Conservation (phyloP, 2,888 invertebrate genomes). For the Drosophila anomalata region DNA sequence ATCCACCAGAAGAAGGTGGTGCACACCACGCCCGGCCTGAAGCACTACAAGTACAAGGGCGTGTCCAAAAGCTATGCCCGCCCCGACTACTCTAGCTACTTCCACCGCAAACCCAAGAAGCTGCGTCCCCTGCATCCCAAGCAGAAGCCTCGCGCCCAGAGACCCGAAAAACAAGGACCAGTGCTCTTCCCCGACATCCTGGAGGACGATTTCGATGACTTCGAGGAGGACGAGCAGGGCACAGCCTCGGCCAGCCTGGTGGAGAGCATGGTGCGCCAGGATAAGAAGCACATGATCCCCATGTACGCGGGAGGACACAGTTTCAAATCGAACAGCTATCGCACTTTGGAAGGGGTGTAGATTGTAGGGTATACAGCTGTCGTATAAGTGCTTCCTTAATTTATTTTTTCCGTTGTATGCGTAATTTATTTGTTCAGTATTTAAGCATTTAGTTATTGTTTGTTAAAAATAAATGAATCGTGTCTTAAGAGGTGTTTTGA, state of each 20-base stretch:
- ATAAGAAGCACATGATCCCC: conserved; percentile 81
- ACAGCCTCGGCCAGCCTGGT: conserved; percentile 81
- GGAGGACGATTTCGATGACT: conserved; percentile 67
- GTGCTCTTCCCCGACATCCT: conserved; percentile 62
- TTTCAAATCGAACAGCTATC: conserved; percentile 46
- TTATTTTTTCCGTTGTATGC: conserved; percentile 51
- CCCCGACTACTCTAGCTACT: conserved; percentile 80
- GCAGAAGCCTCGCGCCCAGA: conserved; percentile 25
- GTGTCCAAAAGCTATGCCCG: conserved; percentile 57
- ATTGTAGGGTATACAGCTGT: not conserved
- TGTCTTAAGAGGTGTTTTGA: not conserved
- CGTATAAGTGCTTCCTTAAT: conserved; percentile 48
- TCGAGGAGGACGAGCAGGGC: conserved; percentile 66
- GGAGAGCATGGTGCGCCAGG: conserved; percentile 81
- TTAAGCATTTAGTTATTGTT: conserved; percentile 34
- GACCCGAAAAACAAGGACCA: conserved; percentile 53
- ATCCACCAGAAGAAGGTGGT: conserved; percentile 81
- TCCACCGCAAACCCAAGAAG: conserved; percentile 79
- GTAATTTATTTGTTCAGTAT: conserved; percentile 63
- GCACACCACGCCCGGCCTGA: conserved; percentile 84
- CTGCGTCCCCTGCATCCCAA: conserved; percentile 49
- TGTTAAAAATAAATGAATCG: conserved; percentile 59
- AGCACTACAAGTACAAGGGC: conserved; percentile 82
- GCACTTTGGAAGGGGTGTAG: conserved; percentile 52
- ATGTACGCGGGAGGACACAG: conserved; percentile 78